Evolutionary conservation across 2,888 invertebrate species (phyloP), one percentile per base, ranked within the genome.

Genomic region (Belgica antarctica): DNA sequence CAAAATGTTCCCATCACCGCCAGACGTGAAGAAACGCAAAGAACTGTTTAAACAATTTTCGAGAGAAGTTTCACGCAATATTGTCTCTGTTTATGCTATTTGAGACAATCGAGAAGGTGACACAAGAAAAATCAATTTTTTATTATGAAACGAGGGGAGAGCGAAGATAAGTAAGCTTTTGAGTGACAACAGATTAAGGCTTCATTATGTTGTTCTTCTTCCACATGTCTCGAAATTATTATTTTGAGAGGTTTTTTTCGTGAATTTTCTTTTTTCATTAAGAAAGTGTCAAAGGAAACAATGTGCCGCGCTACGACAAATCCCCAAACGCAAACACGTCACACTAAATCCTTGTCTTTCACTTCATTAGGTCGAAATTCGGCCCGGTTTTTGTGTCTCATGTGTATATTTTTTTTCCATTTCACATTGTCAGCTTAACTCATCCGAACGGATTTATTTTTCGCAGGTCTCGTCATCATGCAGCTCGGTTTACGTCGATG

Each of bases 401-500:
- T 47, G 8, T 47, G n/a, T 47, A 12, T 15, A 47, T 8, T 22
- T 57, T 8, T 8, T 8, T 8, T 57, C 3, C 4, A 57, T 17
- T 57, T 22, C 8, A 5, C n/a, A n/a, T n/a, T n/a, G n/a, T n/a
- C n/a, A n/a, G n/a, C n/a, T n/a, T n/a, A n/a, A n/a, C n/a, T n/a
- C n/a, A n/a, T n/a, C n/a, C n/a, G n/a, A n/a, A 41, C 41, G 8
- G n/a, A n/a, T 41, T 41, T 34, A 3, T 10, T 15, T 4, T 34
- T 22, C 34, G 22, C 63, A 96, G 96, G 96, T 96, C 25, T 94
- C 96, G 2, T 92, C 94, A 7, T 94, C 95, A 2, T 97, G 97
- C 81, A 94, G 95, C 75, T 94, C 94, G 17, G 95, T 97, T 2
- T 97, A 96, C 81, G 90, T 97, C 27, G 96, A 96, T 78, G 96